Base-by-base conservation (phyloP, 1,140 invertebrate genomes). In the Procambarus clarkii region DNA sequence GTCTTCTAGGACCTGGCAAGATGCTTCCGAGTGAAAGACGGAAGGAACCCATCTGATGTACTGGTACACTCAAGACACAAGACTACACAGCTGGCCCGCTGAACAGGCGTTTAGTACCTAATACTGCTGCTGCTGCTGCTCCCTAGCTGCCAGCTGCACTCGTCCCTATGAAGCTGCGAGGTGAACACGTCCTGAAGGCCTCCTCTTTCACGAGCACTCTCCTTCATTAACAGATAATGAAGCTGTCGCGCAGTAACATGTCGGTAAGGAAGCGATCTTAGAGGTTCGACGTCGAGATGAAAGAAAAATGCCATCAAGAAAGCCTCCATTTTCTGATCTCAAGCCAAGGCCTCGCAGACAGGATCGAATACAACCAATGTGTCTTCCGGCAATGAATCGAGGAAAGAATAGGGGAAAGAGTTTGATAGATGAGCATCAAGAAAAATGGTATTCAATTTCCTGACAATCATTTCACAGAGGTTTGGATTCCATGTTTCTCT, bases 371-470 rank as follows among this genome's bases (percentile, higher is more conserved):
- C 88, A 74, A 50, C 80, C 88, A 71, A 83, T 84, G 88, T 84
- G 88, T 90, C 88, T 90, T 90, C 88, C 88, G 88, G 88, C 88
- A 90, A 90, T 90, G 88, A 90, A 90, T 90, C 88, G 88, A 84
- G 46, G 71, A 90, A 84, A 90, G 81, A 90, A 90, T 90, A 60
- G 88, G 45, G 74, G 88, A 90, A 84, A 90, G 88, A 90, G 88
- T 90, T 90, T 90, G 88, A 90, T 90, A 90, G 80, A 90, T 90
- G 88, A 90, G 88, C 88, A 90, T 90, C 88, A 90, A 90, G 88
- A 90, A 90, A 90, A 90, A 90, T 90, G 88, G 88, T 90, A 90
- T 90, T 90, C 88, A 90, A 90, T 90, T 90, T 90, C 88, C 88
- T 90, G 88, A 90, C 88, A 90, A 90, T 90, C 88, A 90, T 90